Evolutionary conservation across 2,113 vertebrate species (phyloP).

Genomic region (Accipiter virgatus): DNA sequence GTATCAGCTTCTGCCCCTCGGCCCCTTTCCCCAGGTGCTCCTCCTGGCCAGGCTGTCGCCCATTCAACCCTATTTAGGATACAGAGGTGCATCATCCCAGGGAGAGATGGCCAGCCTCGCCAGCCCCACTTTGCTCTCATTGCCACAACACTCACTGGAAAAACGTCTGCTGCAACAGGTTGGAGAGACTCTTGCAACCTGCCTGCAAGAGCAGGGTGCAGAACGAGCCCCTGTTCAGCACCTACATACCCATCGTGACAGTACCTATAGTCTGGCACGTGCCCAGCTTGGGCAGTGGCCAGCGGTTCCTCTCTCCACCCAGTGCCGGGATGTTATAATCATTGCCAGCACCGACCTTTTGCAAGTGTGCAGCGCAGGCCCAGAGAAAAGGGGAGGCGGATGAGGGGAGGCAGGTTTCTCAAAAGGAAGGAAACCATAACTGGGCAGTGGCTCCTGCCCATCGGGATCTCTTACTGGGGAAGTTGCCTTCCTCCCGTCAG

Average conservation of each 20-base stretch:
- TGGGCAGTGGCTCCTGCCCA: slow-evolving; percentile 6
- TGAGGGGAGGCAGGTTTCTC: slow-evolving; percentile 8
- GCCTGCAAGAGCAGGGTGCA: background rate
- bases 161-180: background rate
- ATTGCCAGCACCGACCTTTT: background rate
- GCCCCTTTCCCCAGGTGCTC: background rate
- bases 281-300: background rate
- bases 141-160: background rate
- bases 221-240: background rate
- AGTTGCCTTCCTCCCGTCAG: background rate
- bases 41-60: background rate
- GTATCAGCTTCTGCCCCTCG: background rate
- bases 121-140: background rate
- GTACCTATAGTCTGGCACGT: background rate
- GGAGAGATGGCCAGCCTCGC: rapidly evolving
- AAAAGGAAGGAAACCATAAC: slow-evolving; percentile 52
- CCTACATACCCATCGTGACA: background rate
- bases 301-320: background rate
- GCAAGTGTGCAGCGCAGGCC: background rate
- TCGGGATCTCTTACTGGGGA: background rate
- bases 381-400: background rate
- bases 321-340: background rate
- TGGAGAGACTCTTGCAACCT: background rate
- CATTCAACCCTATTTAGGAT: background rate
- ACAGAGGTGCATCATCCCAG: background rate